Evolutionary conservation across 2,888 invertebrate species (phyloP).

Genomic region (Scaptomyza flava): DNA sequence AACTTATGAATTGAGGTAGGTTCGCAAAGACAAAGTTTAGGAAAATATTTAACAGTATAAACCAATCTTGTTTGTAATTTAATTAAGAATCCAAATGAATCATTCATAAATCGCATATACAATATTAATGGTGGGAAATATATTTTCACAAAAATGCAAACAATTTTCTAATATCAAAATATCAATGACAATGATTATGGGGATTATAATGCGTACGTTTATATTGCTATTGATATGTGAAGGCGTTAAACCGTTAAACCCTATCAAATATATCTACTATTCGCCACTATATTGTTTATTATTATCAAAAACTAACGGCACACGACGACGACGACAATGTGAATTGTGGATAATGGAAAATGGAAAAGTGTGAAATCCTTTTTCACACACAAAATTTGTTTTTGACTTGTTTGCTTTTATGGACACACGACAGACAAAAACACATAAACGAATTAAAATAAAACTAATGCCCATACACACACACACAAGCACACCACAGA

Average conservation of each 20-base stretch:
- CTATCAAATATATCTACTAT: constrained; percentile 69
- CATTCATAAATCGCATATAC: constrained; percentile 6
- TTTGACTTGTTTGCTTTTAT: constrained; percentile 53
- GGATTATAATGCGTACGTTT: constrained; percentile 23
- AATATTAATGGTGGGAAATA: constrained; percentile 27
- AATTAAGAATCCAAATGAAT: constrained; percentile 1
- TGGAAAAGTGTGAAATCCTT: constrained; percentile 73
- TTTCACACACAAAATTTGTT: constrained; percentile 65
- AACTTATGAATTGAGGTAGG: not conserved
- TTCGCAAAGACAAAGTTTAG: not conserved
- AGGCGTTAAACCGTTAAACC: constrained; percentile 74
- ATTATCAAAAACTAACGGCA: constrained; percentile 51
- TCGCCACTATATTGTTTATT: constrained; percentile 49
- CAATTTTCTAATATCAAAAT: constrained; percentile 22
- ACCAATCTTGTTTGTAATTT: not conserved
- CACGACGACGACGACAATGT: constrained; percentile 53
- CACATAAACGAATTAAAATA: constrained; percentile 67
- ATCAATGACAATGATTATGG: constrained; percentile 41
- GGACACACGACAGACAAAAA: constrained; percentile 39
- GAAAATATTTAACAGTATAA: not conserved
- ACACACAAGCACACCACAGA: not conserved
- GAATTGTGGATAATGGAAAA: constrained; percentile 17
- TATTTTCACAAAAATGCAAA: constrained; percentile 1
- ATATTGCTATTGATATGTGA: constrained; percentile 29
- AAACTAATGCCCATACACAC: constrained; percentile 60